Evolutionary conservation across 2,113 vertebrate species (phyloP).

Genomic region (Microcebus ravelobensis): DNA sequence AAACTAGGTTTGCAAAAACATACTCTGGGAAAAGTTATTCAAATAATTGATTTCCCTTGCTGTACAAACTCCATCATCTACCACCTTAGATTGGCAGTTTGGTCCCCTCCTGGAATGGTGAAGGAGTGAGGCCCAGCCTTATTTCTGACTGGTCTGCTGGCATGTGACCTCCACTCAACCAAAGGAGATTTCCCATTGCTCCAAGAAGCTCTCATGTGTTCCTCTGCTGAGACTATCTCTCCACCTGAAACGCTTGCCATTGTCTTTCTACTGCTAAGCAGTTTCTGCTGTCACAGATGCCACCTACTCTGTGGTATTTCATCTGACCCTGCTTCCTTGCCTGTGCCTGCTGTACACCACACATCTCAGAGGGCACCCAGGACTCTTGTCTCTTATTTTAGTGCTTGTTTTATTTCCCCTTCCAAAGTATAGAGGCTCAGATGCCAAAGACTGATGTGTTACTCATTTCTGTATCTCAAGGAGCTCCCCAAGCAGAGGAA

Average conservation of each 20-base stretch:
- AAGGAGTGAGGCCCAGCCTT: background rate
- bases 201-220: accelerated
- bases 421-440: background rate
- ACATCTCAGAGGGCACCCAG: background rate
- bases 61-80: background rate
- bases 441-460: no score
- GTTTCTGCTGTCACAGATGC: accelerated
- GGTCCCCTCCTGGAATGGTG: background rate
- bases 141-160: no score
- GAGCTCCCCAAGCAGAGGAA: background rate
- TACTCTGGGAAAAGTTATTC: background rate
- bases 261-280: background rate
- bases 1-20: background rate
- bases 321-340: background rate
- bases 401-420: background rate
- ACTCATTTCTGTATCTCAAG: background rate
- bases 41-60: background rate
- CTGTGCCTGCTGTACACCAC: accelerated
- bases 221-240: no score
- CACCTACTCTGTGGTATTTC: accelerated
- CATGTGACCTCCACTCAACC: background rate
- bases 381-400: background rate
- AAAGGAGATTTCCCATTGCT: background rate
- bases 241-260: accelerated
- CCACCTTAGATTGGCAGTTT: background rate